Conservation (phyloP, 2,888 invertebrate species). For the Ophion slaviceki region DNA sequence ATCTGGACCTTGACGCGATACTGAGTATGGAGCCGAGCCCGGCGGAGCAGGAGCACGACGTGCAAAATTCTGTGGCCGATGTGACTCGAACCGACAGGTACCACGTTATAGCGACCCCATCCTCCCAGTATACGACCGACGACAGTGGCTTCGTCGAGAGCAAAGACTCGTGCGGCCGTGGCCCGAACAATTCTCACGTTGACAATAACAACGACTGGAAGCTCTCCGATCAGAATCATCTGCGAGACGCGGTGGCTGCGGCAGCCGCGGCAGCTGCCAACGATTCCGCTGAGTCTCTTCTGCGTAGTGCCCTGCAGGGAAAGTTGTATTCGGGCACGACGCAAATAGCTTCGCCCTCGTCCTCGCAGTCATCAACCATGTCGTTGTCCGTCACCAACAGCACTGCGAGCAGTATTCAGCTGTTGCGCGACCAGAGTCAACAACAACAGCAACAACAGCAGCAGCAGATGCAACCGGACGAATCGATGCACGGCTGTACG, state of each 20-base stretch:
- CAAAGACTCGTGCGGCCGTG: slow-evolving; percentile 84
- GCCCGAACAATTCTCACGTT: slow-evolving; percentile 62
- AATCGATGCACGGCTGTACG: slow-evolving; percentile 85
- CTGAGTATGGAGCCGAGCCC: slow-evolving; percentile 88
- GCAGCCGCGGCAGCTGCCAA: slow-evolving; percentile 72
- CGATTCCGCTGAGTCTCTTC: slow-evolving; percentile 88
- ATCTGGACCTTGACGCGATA: slow-evolving; percentile 92
- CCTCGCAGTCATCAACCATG: slow-evolving; percentile 81
- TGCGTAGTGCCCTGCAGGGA: slow-evolving; percentile 93
- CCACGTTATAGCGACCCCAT: slow-evolving; percentile 71
- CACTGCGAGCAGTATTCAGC: slow-evolving; percentile 73
- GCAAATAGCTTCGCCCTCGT: slow-evolving; percentile 76
- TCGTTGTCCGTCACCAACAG: slow-evolving; percentile 73
- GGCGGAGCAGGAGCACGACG: slow-evolving; percentile 84
- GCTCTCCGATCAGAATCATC: slow-evolving; percentile 88
- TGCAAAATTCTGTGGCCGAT: slow-evolving; percentile 86
- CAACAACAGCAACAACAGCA: slow-evolving; percentile 66
- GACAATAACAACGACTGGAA: slow-evolving; percentile 94
- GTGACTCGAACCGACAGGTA: slow-evolving; percentile 83
- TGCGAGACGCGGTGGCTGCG: slow-evolving; percentile 75
- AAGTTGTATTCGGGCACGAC: slow-evolving; percentile 85
- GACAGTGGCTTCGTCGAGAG: slow-evolving; percentile 90
- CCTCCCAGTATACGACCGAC: slow-evolving; percentile 87
- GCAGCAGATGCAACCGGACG: slow-evolving; percentile 84
- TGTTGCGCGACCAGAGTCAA: slow-evolving; percentile 79